Base-by-base conservation (phyloP, 2,888 invertebrate species). In the Agrochola litura region DNA sequence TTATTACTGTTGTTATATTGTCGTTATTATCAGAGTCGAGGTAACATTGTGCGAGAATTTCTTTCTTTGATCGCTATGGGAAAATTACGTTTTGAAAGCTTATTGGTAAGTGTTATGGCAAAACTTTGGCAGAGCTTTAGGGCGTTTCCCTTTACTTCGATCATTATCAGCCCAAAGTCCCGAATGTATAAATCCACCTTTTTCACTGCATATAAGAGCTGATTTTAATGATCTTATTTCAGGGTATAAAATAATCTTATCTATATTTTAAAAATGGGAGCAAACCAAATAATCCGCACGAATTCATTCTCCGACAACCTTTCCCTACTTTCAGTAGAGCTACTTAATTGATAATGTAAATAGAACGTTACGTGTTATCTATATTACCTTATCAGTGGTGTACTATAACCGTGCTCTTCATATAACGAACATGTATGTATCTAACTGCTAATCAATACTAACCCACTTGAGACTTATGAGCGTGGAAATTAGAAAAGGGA, bases 1-100 rank as follows among this genome's bases (percentile, higher is more conserved):
- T 83, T 81, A 72, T 76, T 83, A 74, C 65, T 65, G 65, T 54
- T 72, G 85, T 64, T 84, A 80, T 81, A 72, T 68, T 68, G 72
- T 80, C 73, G 70, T 76, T 76, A 71, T 76, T 84, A 71, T 66
- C 82, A 52, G 19, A 58, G n/a, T 46, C 30, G n/a, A 68, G 73
- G 71, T 68, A 41, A 41, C 30, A 12, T 58, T 61, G 66, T 71
- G 63, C 52, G 25, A n/a, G 25, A 46, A 56, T 37, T 68, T 56
- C 16, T 3, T 76, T 76, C 22, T 10, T 65, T 75, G 52, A 75
- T 30, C 76, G 65, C 54, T 25, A 60, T 54, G 65, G 37, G 58
- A n/a, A 60, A 79, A 81, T 74, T 66, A 60, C 43, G 52, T 46
- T 74, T 74, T 74, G 52, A 60, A 66, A 66, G 58, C 8, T 66